Evolutionary conservation across 53 echinoderm and acorn worm species (phyloP).

Genomic region (Paracentrotus lividus): DNA sequence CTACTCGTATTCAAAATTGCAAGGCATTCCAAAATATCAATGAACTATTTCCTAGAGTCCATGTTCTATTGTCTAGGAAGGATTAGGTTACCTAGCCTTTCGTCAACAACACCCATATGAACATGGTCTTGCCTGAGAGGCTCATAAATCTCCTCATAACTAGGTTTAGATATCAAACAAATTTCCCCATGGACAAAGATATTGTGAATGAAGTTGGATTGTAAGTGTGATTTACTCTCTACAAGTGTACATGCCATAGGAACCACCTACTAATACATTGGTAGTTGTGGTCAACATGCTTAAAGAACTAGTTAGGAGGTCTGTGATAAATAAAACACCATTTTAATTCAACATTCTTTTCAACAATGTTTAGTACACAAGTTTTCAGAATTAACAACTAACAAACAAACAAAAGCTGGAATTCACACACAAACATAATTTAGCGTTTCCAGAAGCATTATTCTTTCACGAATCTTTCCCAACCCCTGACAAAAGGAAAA

Average conservation of each 20-base stretch:
- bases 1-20: neutral
- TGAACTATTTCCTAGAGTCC: neutral
- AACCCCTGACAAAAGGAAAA: too few species aligned
- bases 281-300: conserved; percentile 8
- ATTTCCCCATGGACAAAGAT: conserved; percentile 42
- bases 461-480: neutral
- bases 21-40: too few species aligned
- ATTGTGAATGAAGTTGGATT: conserved; percentile 26
- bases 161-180: conserved; percentile 50
- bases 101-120: conserved; percentile 49
- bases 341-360: too few species aligned
- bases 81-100: conserved; percentile 37
- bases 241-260: conserved; percentile 8
- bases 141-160: conserved; percentile 54
- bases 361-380: too few species aligned
- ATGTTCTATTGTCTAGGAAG: conserved; percentile 10
- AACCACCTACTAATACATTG: conserved; percentile 38
- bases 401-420: too few species aligned
- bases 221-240: conserved; percentile 45
- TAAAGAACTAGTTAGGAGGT: neutral
- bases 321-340: too few species aligned
- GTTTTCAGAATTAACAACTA: too few species aligned
- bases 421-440: too few species aligned
- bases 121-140: neutral
- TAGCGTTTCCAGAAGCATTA: too few species aligned